Conservation (phyloP, 92 coral and sea anemone genomes). For the Porites lobata region DNA sequence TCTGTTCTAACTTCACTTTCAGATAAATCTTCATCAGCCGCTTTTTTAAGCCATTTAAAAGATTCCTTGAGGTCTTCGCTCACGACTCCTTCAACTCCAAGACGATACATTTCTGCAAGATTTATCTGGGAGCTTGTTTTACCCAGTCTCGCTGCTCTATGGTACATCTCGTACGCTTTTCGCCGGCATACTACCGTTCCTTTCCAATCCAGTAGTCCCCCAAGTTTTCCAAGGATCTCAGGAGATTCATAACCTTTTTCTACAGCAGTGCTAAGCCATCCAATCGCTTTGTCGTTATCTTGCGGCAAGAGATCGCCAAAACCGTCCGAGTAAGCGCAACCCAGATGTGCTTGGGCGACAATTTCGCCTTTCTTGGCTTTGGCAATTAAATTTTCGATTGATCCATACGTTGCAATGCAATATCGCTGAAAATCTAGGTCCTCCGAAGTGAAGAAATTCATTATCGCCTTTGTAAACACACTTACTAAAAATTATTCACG, state of each 20-base stretch:
- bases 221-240: slow-evolving; percentile 13
- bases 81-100: slow-evolving; percentile 71
- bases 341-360: slow-evolving; percentile 57
- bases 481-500: no score
- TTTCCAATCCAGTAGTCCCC: slow-evolving; percentile 43
- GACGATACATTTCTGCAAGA: slow-evolving; percentile 72
- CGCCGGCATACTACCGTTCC: slow-evolving; percentile 39
- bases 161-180: slow-evolving; percentile 67
- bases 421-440: slow-evolving; percentile 3
- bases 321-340: slow-evolving; percentile 30
- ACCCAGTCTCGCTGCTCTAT: slow-evolving; percentile 63
- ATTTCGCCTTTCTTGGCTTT: slow-evolving; percentile 57
- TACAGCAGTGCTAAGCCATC: slow-evolving; percentile 66
- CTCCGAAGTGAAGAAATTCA: no score
- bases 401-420: slow-evolving; percentile 31
- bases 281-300: slow-evolving; percentile 64
- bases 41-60: slow-evolving; percentile 75
- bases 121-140: slow-evolving; percentile 42
- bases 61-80: slow-evolving; percentile 69
- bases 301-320: no score
- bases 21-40: slow-evolving; percentile 70
- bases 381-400: not conserved
- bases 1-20: not conserved
- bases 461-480: no score
- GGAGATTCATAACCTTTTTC: slow-evolving; percentile 21